Conservation (phyloP, 2,888 invertebrate genomes). For the Xylocampa areola region DNA sequence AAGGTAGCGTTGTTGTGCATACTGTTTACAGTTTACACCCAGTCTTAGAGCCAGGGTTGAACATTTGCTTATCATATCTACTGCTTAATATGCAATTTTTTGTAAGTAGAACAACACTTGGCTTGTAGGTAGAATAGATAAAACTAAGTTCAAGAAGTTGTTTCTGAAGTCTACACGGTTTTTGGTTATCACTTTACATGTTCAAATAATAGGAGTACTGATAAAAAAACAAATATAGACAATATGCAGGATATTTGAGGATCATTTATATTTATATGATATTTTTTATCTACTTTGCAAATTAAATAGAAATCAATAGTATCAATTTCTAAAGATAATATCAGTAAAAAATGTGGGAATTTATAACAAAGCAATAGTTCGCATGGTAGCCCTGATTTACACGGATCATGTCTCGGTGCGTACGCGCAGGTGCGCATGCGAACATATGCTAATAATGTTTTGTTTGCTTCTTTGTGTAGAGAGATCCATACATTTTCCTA, state of each 20-base stretch:
- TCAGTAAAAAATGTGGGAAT: conserved; percentile 45
- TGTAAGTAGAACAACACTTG: conserved; percentile 13
- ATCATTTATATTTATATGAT: too few species aligned
- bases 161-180: too few species aligned
- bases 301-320: conserved; percentile 3
- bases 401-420: conserved; percentile 48
- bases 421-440: conserved; percentile 53
- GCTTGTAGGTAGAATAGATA: conserved; percentile 7
- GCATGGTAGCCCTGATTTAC: conserved; percentile 54
- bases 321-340: conserved; percentile 40
- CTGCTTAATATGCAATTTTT: conserved; percentile 45
- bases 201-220: too few species aligned
- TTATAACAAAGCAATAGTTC: conserved; percentile 29
- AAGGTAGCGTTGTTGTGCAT: conserved; percentile 49
- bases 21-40: conserved; percentile 30
- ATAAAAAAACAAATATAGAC: background rate
- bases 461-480: conserved; percentile 54
- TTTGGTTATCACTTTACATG: too few species aligned
- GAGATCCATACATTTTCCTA: conserved; percentile 37
- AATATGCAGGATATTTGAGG: too few species aligned
- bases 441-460: conserved; percentile 58
- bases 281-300: background rate
- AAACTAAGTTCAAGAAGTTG: background rate
- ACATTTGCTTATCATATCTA: conserved; percentile 42
- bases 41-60: conserved; percentile 33